Percentiles rank a stretch among this genome's conserved stretches.
Evolutionary conservation across 1,140 invertebrate species (phyloP).

Genomic region (Dinothrombium tinctorium): DNA sequence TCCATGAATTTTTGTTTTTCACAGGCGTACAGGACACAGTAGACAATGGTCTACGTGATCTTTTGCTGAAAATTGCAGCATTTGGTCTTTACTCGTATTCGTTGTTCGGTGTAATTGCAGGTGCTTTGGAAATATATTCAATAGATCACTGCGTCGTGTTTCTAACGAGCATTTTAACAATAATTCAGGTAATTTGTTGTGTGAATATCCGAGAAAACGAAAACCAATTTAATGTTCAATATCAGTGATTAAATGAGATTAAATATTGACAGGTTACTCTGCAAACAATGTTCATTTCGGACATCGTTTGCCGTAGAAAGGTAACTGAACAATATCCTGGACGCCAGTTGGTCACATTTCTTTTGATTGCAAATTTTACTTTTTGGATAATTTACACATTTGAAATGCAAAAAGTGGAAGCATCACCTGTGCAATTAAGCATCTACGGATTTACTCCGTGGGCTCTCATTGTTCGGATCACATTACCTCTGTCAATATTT

Average conservation of each 20-base stretch:
- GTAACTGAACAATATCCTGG: constrained; percentile 76
- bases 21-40: constrained; percentile 11
- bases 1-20: no score
- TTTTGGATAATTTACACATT: constrained; percentile 92
- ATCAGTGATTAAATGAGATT: constrained; percentile 13
- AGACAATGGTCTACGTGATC: constrained; percentile 41
- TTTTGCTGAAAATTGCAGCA: constrained; percentile 63
- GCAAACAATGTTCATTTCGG: constrained; percentile 81
- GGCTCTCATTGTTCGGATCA: constrained; percentile 76
- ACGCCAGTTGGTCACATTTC: constrained; percentile 76
- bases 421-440: constrained; percentile 65
- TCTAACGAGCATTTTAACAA: constrained; percentile 61
- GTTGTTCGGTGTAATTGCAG: constrained; percentile 74
- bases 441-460: constrained; percentile 85
- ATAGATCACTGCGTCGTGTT: constrained; percentile 65
- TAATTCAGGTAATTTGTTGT: constrained; percentile 36
- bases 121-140: constrained; percentile 38
- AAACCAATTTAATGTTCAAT: background rate
- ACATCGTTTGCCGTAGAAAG: constrained; percentile 54
- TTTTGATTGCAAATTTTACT: constrained; percentile 77
- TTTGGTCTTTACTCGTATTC: constrained; percentile 77
- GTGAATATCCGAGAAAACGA: background rate
- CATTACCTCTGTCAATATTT: constrained; percentile 84
- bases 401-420: constrained; percentile 73
- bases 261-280: constrained; percentile 59